These are phyloP conservation scores for Nebria brevicollis DNA, from an alignment of 2,888 invertebrate genomes.

Conservation along the genomic window DNA sequence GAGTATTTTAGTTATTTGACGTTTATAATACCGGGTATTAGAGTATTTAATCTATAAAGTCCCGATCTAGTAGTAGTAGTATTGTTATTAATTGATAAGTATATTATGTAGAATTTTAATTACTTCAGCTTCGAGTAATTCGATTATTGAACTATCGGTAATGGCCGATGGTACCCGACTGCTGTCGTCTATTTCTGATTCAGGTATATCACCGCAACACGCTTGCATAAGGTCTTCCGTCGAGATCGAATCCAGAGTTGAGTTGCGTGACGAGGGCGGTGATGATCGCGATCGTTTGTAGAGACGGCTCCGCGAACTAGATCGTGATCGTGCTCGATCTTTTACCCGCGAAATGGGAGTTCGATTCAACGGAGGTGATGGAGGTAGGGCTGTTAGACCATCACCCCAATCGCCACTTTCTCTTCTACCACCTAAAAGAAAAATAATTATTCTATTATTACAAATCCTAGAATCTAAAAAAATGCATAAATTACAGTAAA, in stretches of 20 bases:
- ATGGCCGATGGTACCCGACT: slow-evolving; percentile 11
- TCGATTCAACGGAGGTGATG: slow-evolving; percentile 73
- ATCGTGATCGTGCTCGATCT: slow-evolving; percentile 68
- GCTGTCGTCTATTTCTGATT: slow-evolving; percentile 45
- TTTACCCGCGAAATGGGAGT: slow-evolving; percentile 73
- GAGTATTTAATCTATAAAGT: too few relatives aligned
- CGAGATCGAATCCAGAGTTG: slow-evolving; percentile 72
- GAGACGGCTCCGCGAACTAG: slow-evolving; percentile 65
- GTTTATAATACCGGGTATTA: too few relatives aligned
- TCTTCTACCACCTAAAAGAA: slow-evolving; percentile 66
- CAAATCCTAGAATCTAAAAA: too few relatives aligned
- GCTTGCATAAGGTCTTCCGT: slow-evolving; percentile 66
- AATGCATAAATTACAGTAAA: not conserved
- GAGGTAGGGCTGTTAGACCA: slow-evolving; percentile 63
- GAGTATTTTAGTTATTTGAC: too few relatives aligned
- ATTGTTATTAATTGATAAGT: too few relatives aligned
- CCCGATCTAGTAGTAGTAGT: too few relatives aligned
- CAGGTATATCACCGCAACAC: slow-evolving; percentile 51
- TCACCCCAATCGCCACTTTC: slow-evolving; percentile 88
- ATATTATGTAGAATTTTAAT: not conserved
- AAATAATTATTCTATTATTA: not conserved
- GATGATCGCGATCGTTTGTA: slow-evolving; percentile 71
- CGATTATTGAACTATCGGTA: slow-evolving; percentile 52
- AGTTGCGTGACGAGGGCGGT: slow-evolving; percentile 70
- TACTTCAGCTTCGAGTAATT: slow-evolving; percentile 57